Evolutionary conservation across 2,888 invertebrate species (phyloP).

Genomic region (Agrotis segetum): DNA sequence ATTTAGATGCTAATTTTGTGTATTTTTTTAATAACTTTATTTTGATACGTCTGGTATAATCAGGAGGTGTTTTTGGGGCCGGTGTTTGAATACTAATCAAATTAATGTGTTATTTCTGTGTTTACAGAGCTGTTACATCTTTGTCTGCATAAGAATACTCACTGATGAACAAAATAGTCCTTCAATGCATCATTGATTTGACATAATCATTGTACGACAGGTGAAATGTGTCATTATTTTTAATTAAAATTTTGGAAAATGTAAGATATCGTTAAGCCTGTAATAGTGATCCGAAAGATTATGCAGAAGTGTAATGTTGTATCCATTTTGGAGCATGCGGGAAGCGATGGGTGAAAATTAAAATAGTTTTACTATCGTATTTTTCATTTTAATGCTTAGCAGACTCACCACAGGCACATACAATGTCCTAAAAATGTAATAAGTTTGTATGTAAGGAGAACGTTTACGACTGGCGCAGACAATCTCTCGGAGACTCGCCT

Average conservation of each 20-base stretch:
- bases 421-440: slow-evolving; percentile 31
- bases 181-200: no score
- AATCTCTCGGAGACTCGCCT: slow-evolving; percentile 43
- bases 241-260: neutral
- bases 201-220: no score
- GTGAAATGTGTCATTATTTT: neutral
- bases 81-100: slow-evolving; percentile 14
- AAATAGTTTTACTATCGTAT: neutral
- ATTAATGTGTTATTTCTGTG: neutral
- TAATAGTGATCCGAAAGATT: neutral
- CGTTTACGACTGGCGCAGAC: slow-evolving; percentile 46
- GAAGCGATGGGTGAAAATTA: neutral
- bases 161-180: neutral
- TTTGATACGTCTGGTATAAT: slow-evolving; percentile 27
- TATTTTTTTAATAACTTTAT: slow-evolving; percentile 41
- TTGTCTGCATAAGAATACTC: neutral
- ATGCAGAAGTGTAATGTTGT: no score
- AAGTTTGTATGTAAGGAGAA: slow-evolving; percentile 30
- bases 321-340: neutral
- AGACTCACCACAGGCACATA: neutral
- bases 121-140: neutral
- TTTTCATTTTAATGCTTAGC: neutral
- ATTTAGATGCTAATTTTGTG: slow-evolving; percentile 64
- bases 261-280: neutral
- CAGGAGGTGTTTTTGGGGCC: slow-evolving; percentile 3